Conservation (phyloP, 2,797 vertebrate genomes). For the Sebastiscus albofasciatus region DNA sequence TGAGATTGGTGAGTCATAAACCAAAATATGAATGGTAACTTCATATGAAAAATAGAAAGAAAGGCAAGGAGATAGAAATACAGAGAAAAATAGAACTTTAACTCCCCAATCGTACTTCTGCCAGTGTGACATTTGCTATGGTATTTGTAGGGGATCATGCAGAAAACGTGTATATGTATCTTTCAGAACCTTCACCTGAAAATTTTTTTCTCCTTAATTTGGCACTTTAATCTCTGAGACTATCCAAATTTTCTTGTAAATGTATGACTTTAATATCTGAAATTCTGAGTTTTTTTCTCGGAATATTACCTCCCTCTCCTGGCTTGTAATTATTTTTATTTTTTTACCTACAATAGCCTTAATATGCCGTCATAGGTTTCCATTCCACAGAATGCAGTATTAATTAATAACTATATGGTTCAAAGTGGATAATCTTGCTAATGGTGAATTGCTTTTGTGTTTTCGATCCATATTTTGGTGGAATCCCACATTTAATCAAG, state of each 20-base stretch:
- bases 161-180: background rate
- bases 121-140: background rate
- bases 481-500: background rate
- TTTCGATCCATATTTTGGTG: background rate
- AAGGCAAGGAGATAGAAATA: background rate
- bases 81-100: background rate
- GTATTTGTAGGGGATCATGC: background rate
- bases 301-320: background rate
- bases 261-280: background rate
- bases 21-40: background rate
- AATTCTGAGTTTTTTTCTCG: background rate
- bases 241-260: too few species aligned
- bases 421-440: background rate
- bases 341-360: background rate
- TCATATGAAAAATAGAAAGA: background rate
- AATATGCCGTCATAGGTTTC: background rate
- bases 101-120: background rate
- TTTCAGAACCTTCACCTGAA: background rate
- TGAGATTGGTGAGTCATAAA: background rate
- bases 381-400: background rate
- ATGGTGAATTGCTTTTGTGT: background rate
- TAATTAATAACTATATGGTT: background rate
- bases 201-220: too few species aligned
- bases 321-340: background rate
- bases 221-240: too few species aligned